These are phyloP conservation scores for Drosophila mettleri DNA, from an alignment of 2,888 invertebrate species.

Conservation along the genomic window DNA sequence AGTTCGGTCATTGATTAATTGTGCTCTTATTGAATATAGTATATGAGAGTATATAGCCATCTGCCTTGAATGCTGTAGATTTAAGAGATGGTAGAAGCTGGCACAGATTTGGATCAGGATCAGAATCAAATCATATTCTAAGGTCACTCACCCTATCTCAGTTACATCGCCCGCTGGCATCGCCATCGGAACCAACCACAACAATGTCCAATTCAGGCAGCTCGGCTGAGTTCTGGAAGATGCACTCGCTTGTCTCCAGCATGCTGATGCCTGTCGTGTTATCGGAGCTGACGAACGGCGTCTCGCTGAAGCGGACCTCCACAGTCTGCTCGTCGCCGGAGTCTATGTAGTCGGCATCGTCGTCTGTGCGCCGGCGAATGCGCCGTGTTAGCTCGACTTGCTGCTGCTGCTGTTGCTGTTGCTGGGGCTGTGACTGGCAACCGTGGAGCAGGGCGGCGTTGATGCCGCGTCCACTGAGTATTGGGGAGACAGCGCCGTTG, in stretches of 20 bases:
- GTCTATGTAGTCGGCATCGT: slow-evolving; percentile 77
- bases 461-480: slow-evolving; percentile 65
- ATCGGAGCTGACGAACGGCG: slow-evolving; percentile 84
- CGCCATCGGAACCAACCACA: slow-evolving; percentile 22
- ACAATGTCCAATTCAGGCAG: slow-evolving; percentile 42
- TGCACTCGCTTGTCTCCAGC: slow-evolving; percentile 70
- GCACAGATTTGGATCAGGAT: too few relatives aligned
- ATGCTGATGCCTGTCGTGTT: slow-evolving; percentile 82
- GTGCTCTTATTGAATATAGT: not conserved
- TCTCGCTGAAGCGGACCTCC: slow-evolving; percentile 83
- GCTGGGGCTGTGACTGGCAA: slow-evolving; percentile 45
- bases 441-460: slow-evolving; percentile 72
- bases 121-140: not conserved
- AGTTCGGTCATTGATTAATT: not conserved
- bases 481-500: slow-evolving; percentile 73
- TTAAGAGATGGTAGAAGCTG: too few relatives aligned
- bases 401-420: slow-evolving; percentile 57
- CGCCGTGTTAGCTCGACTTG: slow-evolving; percentile 75
- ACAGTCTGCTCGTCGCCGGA: slow-evolving; percentile 83
- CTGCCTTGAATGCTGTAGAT: too few relatives aligned
- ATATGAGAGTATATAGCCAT: not conserved
- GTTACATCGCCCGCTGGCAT: slow-evolving; percentile 58
- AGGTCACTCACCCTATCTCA: slow-evolving; percentile 80
- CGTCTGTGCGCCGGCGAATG: slow-evolving; percentile 52
- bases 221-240: slow-evolving; percentile 55